These are phyloP conservation scores for Hiodon alosoides DNA, from an alignment of 2,113 vertebrate species.

Conservation along the genomic window DNA sequence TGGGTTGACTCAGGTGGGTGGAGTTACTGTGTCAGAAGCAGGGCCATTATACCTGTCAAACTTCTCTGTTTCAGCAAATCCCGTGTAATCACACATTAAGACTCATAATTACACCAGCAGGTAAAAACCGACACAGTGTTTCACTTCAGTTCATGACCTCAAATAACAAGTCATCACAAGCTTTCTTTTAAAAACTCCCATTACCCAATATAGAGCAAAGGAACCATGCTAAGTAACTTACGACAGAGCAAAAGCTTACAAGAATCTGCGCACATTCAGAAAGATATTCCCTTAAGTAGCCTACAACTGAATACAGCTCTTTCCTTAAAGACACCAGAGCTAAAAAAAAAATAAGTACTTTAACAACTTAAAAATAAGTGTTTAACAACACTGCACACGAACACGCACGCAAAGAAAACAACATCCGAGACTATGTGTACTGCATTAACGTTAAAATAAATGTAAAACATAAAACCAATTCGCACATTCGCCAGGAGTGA, in stretches of 20 bases:
- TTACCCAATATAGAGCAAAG: neutral
- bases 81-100: neutral
- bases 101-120: neutral
- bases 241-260: no score
- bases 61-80: slow-evolving; percentile 1
- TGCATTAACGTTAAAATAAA: slow-evolving; percentile 42
- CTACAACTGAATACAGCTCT: no score
- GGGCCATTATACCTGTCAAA: neutral
- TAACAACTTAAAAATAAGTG: no score
- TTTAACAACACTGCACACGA: slow-evolving; percentile 35
- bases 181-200: neutral
- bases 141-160: neutral
- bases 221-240: no score
- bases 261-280: no score
- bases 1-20: no score
- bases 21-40: neutral
- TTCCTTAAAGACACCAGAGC: no score
- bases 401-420: slow-evolving; percentile 45
- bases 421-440: slow-evolving; percentile 54
- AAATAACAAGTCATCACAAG: neutral
- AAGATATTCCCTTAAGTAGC: no score
- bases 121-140: neutral
- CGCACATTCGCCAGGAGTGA: neutral
- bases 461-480: neutral
- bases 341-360: no score